Base-by-base conservation (phyloP, 2,888 invertebrate species). In the Drosophila prolongata region DNA sequence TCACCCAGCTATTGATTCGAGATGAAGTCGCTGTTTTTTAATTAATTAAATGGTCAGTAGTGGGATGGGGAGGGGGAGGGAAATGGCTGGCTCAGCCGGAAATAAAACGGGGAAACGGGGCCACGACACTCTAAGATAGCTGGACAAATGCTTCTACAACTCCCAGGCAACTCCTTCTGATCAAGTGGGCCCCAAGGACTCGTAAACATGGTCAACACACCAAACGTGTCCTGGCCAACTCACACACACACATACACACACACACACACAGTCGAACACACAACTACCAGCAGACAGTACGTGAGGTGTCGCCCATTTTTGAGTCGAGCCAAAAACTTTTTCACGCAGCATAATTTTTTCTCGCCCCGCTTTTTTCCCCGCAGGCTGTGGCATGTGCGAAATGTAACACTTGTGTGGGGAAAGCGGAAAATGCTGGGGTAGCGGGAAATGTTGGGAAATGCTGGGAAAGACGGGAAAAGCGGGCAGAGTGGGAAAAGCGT, bases 101-200 rank as follows among this genome's bases (percentile, higher is more conserved):
- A 42, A 38, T 14, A 50, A 14, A 35, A 53, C 9, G 30, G 43
- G 43, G 30, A 42, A 37, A 19, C 10, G 49, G 42, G 43, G 24
- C 46, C 3, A 11, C 19, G 38, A 43, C 53, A 34, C 37, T 9
- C 49, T 9, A 14, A 57, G 53, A 50, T 44, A 52, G 54, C 46
- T 58, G 70, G 61, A 59, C 61, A 70, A 66, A 73, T 65, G 69
- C 72, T 52, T 55, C 57, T 59, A 72, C 77, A 83, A 79, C 77
- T 79, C 81, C 89, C 89, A 56, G 68, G 78, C 76, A 87, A 89
- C 87, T 84, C 77, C 77, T 89, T 78, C 78, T 82, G 80, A 80
- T 76, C 87, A 89, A 87, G 85, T 87, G 79, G 87, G 74, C 87
- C 85, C 87, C 76, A 66, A 80, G 82, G 87, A 82, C 78, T 81